These are phyloP conservation scores for Blastobasis lacticolella DNA, from an alignment of 2,888 invertebrate species.

Conservation along the genomic window DNA sequence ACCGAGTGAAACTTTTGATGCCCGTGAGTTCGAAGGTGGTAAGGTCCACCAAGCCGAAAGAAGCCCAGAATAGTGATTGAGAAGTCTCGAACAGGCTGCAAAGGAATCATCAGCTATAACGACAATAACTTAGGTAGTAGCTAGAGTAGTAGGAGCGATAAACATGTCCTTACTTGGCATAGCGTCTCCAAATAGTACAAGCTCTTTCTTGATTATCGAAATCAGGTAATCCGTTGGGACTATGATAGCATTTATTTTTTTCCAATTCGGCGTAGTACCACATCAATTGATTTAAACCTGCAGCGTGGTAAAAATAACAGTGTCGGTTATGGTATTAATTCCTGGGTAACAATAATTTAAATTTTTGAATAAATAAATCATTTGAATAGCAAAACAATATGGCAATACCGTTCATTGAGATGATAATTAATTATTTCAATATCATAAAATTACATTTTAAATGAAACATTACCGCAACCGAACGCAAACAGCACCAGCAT, in stretches of 20 bases:
- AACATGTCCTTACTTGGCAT: constrained; percentile 81
- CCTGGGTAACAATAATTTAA: too few species aligned
- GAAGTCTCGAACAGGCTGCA: constrained; percentile 96
- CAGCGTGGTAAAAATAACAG: constrained; percentile 1
- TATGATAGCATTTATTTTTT: constrained; percentile 88
- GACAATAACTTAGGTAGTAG: too few species aligned
- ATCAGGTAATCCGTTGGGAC: constrained; percentile 82
- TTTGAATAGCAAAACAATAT: too few species aligned
- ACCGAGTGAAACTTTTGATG: constrained; percentile 95
- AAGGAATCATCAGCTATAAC: constrained; percentile 15
- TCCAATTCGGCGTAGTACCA: constrained; percentile 96
- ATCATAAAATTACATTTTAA: too few species aligned
- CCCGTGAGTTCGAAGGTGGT: constrained; percentile 95
- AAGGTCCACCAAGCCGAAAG: constrained; percentile 95
- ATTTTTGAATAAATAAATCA: too few species aligned
- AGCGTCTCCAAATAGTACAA: constrained; percentile 90
- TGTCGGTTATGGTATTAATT: too few species aligned
- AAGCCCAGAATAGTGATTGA: constrained; percentile 98
- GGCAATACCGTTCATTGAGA: too few species aligned
- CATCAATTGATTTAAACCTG: constrained; percentile 89
- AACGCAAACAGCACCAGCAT: constrained; percentile 94
- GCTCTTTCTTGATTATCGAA: constrained; percentile 89
- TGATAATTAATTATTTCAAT: too few species aligned
- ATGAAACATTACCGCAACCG: constrained; percentile 83
- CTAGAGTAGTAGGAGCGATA: too few species aligned